phyloP scores from a whole-genome alignment of 2,113 vertebrate genomes.

The Cyanistes caeruleus region DNA sequence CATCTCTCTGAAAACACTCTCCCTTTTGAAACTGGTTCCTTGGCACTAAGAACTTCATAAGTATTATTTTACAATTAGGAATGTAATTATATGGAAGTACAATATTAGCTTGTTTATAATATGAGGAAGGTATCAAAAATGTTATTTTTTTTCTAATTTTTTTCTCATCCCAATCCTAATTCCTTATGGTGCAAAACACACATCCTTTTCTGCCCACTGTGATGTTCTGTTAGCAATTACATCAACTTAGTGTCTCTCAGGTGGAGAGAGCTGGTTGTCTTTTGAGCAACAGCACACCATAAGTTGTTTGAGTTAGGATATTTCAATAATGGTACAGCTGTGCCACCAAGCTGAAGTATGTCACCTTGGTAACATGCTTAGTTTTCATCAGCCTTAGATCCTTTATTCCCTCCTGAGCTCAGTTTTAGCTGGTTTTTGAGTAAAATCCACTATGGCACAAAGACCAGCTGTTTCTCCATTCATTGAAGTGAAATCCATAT shows the following conservation, averaged over 20 bases:
- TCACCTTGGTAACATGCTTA: conserved; percentile 45
- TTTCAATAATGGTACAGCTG: conserved; percentile 27
- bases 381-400: conserved; percentile 6
- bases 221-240: background rate
- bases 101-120: background rate
- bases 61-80: background rate
- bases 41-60: background rate
- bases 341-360: conserved; percentile 30
- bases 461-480: background rate
- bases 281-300: background rate
- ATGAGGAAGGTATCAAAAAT: background rate
- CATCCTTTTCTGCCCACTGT: background rate
- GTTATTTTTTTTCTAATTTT: background rate
- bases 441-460: background rate
- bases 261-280: background rate
- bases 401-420: conserved; percentile 19
- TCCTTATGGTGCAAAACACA: background rate
- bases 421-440: background rate
- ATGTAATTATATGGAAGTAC: background rate
- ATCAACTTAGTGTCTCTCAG: background rate
- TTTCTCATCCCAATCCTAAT: background rate
- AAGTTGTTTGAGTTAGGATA: background rate
- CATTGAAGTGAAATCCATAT: background rate
- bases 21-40: conserved; percentile 16
- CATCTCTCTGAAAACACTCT: background rate